Percentiles rank a stretch among this genome's conserved stretches.
Evolutionary conservation across 2,113 vertebrate genomes (phyloP).

Genomic region (Scytalopus superciliaris): DNA sequence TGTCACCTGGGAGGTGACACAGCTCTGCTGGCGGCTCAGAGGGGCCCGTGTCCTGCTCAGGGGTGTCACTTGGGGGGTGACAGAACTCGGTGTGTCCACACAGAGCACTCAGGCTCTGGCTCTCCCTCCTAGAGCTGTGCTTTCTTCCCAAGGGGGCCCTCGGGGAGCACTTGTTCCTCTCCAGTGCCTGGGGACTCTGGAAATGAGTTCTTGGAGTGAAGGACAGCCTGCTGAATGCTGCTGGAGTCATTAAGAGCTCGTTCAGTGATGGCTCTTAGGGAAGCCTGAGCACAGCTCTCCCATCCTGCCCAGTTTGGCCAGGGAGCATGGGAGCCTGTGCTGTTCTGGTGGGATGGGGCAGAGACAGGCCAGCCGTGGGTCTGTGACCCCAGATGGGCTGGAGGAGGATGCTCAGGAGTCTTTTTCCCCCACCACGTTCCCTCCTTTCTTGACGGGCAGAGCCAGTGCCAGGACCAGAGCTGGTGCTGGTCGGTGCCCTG

Average conservation of each 20-base stretch:
- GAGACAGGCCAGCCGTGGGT: background rate
- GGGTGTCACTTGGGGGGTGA: background rate
- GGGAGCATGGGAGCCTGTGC: accelerated
- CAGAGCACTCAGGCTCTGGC: accelerated
- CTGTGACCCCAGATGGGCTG: background rate
- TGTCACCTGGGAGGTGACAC: background rate
- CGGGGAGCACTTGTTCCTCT: background rate
- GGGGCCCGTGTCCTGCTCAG: background rate
- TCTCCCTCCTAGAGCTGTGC: background rate
- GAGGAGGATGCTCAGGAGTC: background rate
- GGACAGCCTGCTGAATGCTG: background rate
- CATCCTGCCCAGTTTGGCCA: background rate
- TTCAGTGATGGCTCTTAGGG: background rate
- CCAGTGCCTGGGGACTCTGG: background rate
- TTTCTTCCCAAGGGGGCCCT: background rate
- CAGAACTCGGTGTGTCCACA: accelerated
- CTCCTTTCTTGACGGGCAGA: background rate
- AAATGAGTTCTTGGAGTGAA: background rate
- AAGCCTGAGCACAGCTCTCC: background rate
- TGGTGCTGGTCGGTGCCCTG: background rate
- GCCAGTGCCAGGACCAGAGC: background rate
- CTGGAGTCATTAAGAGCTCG: background rate
- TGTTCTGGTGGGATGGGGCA: background rate
- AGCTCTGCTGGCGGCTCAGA: accelerated
- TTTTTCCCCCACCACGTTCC: accelerated